Conservation (phyloP, 2,797 vertebrate species). For the Apogon hyalosoma region DNA sequence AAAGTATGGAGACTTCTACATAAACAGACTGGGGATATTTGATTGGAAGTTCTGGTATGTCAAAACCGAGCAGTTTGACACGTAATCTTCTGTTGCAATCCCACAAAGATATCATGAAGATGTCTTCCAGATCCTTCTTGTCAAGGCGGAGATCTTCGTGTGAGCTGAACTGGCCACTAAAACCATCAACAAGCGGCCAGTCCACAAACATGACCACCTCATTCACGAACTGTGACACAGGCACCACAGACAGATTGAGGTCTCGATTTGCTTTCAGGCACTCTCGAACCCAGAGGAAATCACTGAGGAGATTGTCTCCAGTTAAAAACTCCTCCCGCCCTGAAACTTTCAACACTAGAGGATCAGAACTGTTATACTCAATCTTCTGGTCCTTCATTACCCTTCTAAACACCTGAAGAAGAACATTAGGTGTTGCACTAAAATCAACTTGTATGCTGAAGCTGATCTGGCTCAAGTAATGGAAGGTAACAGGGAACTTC, state of each 20-base stretch:
- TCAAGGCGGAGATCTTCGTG: conserved; percentile 81
- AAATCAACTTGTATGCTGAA: conserved; percentile 64
- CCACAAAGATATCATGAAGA: conserved; percentile 86
- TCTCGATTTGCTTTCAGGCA: conserved; percentile 79
- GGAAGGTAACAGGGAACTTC: conserved; percentile 69
- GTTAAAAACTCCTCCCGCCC: conserved; percentile 85
- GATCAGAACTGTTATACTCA: conserved; percentile 35
- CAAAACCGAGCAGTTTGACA: conserved; percentile 85
- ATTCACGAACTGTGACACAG: conserved; percentile 60
- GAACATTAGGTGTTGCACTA: conserved; percentile 42
- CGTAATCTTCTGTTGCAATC: conserved; percentile 84
- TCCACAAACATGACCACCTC: conserved; percentile 71
- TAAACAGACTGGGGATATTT: conserved; percentile 76
- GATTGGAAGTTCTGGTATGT: conserved; percentile 78
- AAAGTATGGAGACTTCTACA: conserved; percentile 81
- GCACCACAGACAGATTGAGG: conserved; percentile 79
- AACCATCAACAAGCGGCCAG: conserved; percentile 82
- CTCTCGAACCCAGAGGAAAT: conserved; percentile 83
- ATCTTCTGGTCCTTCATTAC: conserved; percentile 56
- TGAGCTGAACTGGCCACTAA: conserved; percentile 80
- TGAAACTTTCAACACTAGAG: conserved; percentile 78
- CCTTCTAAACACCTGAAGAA: conserved; percentile 48
- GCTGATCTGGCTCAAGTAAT: conserved; percentile 72
- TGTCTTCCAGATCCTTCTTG: conserved; percentile 80
- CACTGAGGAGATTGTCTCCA: conserved; percentile 69